Conservation (phyloP, 2,888 invertebrate genomes). For the Thyatira batis region DNA sequence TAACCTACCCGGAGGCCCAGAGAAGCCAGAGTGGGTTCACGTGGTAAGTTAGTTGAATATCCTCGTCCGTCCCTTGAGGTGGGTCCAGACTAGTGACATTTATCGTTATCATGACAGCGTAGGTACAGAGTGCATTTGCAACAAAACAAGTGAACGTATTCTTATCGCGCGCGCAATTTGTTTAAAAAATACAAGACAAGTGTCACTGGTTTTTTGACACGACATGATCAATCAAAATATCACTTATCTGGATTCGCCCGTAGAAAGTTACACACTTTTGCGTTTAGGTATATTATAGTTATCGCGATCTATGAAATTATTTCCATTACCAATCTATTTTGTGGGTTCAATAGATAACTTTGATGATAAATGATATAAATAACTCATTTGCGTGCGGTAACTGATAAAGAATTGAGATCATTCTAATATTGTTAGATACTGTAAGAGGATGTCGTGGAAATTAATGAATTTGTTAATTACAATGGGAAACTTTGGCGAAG, state of each 20-base stretch:
- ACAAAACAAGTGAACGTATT: not conserved
- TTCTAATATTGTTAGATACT: not conserved
- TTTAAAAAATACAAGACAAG: not conserved
- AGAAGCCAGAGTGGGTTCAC: slow-evolving; percentile 93
- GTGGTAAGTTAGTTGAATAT: slow-evolving; percentile 85
- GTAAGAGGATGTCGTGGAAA: not conserved
- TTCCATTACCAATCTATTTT: not conserved
- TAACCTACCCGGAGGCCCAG: slow-evolving; percentile 91
- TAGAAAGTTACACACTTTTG: not conserved
- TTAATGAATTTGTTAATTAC: not conserved
- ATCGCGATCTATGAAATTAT: not conserved
- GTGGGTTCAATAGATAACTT: not conserved
- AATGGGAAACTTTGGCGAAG: not conserved
- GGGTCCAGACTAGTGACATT: not conserved
- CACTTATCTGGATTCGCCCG: not conserved
- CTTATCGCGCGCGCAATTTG: not conserved
- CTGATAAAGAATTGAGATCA: not conserved
- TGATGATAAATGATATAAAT: slow-evolving; percentile 3
- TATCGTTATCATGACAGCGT: not conserved
- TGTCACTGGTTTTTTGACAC: not conserved
- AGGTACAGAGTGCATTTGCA: not conserved
- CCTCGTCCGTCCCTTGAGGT: not conserved
- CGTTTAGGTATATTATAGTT: no score
- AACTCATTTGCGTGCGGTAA: not conserved
- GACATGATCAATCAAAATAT: not conserved